Evolutionary conservation across 2,113 vertebrate species (phyloP).

Genomic region (Otus sunia): DNA sequence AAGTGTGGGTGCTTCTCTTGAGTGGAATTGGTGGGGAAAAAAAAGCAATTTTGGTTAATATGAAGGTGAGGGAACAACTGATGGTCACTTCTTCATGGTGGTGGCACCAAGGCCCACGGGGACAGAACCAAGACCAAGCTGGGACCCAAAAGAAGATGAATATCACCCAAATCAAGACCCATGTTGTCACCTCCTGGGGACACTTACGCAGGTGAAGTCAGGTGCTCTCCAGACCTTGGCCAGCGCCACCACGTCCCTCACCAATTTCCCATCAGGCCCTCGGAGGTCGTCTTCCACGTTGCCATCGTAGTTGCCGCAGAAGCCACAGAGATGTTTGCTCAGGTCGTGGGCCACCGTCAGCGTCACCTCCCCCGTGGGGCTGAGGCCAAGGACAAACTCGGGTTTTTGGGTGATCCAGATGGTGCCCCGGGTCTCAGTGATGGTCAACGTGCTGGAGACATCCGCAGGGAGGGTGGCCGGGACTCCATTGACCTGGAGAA

Average conservation of each 20-base stretch:
- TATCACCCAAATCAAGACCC: rapidly evolving
- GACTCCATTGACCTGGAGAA: not conserved
- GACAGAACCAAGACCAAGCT: rapidly evolving
- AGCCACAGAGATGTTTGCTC: not conserved
- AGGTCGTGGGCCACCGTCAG: not conserved
- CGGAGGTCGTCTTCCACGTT: not conserved
- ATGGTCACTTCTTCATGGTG: rapidly evolving
- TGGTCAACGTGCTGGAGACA: rapidly evolving
- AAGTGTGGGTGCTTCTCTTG: too few species aligned
- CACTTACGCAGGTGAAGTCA: not conserved
- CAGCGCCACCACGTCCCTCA: rapidly evolving
- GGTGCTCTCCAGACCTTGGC: not conserved
- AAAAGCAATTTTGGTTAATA: not conserved
- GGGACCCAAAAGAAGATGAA: not conserved
- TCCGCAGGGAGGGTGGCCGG: rapidly evolving
- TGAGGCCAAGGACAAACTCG: not conserved
- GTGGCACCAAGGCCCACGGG: not conserved
- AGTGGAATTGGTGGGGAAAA: too few species aligned
- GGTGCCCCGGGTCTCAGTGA: rapidly evolving
- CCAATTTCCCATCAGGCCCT: rapidly evolving
- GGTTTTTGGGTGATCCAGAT: not conserved
- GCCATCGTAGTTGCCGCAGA: not conserved
- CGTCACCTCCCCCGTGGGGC: not conserved
- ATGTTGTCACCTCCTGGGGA: rapidly evolving
- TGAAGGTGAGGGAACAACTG: rapidly evolving